Evolutionary conservation across 2,113 vertebrate genomes (phyloP), one percentile per base, ranked within the genome.

Genomic region (Toxostoma redivivum): DNA sequence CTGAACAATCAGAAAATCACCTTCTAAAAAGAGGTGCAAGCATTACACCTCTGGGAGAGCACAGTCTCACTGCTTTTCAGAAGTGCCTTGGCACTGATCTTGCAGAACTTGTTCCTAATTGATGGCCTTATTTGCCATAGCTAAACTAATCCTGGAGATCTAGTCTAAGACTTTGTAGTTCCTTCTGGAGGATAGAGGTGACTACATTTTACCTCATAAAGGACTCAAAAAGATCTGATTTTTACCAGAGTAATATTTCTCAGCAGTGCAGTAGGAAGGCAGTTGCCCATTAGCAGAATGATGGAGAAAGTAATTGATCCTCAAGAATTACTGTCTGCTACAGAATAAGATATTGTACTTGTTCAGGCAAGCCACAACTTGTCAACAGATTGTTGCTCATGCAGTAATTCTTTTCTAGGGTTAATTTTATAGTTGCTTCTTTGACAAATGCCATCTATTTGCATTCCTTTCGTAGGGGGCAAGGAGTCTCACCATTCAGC

Each of bases 301-400:
- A 50, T 47, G 15, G 48, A 42, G 18, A 19, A 90, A 48, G 17
- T 67, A 4, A 23, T 28, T 1, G 0, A 9, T 51, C 17, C 12
- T 57, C 27, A 60, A 19, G 11, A 85, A n/a, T 33, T 50, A 11
- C 1, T 21, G 28, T 70, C 21, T 53, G 51, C 31, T 79, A 20
- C 27, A 70, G 70, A 81, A 15, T 27, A 23, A 44, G 6, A 28
- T 25, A 20, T 4, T 48, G 15, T 24, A 45, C 5, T 20, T 48
- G 11, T 22, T 73, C 45, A 51, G 51, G 47, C 16, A 58, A 78
- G 30, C 30, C 27, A 58, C 12, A 58, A 42, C 37, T 58, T 25
- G 15, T 65, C 25, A 47, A 38, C 35, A 66, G 25, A 27, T 8
- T 14, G 2, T 73, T 58, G 66, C 12, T 37, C 0, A 0, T 9